Base-by-base conservation (phyloP, 2,888 invertebrate genomes). In the Epinotia bilunana region DNA sequence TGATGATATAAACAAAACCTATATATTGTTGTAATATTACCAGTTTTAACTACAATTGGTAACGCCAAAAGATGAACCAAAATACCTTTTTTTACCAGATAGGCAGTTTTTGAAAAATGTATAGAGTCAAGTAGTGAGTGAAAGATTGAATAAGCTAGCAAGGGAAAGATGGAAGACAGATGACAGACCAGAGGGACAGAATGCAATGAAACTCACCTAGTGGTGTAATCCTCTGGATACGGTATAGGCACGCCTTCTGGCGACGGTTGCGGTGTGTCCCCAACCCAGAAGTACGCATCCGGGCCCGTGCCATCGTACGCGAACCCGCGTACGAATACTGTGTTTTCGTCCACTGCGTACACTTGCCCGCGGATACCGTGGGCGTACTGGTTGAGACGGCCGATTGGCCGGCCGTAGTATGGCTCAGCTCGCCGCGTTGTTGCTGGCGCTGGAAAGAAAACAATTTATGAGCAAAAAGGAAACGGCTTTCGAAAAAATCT, bases 261-360 rank as follows among this genome's bases (percentile, higher is more conserved):
- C 80, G 96, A 96, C 2, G 98, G 98, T 78, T 96, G 95, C 1
- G 96, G 95, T 4, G 96, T 96, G 84, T 97, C 97, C 16, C 98
- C 98, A 76, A 98, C 97, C 98, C 98, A 98, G 94, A 98, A 98
- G 92, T 96, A 98, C 0, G 98, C 97, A 87, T 97, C 97, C 77
- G 98, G 97, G 11, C 97, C 98, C 9, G 96, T 96, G 60, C 98
- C 98, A 85, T 98, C 98, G 87, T 98, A 98, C 62, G 96, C 96
- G 90, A 98, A 98, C 60, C 96, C 97, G 84, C 97, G 81, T 0
- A 98, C 96, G 92, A 97, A 98, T 77, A 98, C 95, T 20, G 98
- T 98, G 85, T 95, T 96, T 86, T 98, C 98, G 86, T 98, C 98
- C 7, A 98, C 97, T 0, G 97, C 98, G 91, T 97, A 98, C 43